Conservation (phyloP, 2,888 invertebrate species). For the Leucophenga montana region DNA sequence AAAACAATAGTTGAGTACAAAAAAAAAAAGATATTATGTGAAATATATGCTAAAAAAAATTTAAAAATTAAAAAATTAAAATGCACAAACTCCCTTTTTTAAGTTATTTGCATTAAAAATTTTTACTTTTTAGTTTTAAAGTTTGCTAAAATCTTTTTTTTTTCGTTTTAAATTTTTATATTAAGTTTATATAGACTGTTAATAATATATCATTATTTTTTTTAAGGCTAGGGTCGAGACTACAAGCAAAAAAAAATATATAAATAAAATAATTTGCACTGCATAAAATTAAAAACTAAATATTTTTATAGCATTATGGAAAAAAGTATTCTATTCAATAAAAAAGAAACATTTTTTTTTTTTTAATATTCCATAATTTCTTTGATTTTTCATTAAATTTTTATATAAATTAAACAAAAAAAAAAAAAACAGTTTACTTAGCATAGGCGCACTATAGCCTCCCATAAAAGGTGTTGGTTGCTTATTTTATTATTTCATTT, state of each 20-base stretch:
- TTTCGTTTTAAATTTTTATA: slow-evolving; percentile 33
- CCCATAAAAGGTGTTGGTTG: slow-evolving; percentile 47
- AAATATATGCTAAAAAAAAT: slow-evolving; percentile 54
- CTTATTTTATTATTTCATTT: slow-evolving; percentile 14
- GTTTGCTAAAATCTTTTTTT: slow-evolving; percentile 39
- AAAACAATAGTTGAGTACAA: slow-evolving; percentile 60
- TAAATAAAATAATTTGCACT: slow-evolving; percentile 55
- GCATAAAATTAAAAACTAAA: slow-evolving; percentile 32
- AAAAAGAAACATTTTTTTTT: slow-evolving; percentile 22
- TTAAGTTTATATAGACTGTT: slow-evolving; percentile 30
- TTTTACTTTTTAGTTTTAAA: slow-evolving; percentile 43
- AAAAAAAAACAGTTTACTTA: slow-evolving; percentile 18
- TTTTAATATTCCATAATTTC: slow-evolving; percentile 22
- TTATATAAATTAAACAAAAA: slow-evolving; percentile 2
- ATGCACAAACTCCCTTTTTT: slow-evolving; percentile 63
- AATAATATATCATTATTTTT: slow-evolving; percentile 38
- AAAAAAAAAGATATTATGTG: slow-evolving; percentile 29
- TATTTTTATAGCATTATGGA: slow-evolving; percentile 15
- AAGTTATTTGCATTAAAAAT: slow-evolving; percentile 33
- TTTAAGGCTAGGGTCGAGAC: slow-evolving; percentile 62
- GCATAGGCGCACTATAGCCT: slow-evolving; percentile 6
- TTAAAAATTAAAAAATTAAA: slow-evolving; percentile 53
- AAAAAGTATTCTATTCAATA: slow-evolving; percentile 37
- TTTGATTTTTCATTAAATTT: slow-evolving; percentile 17
- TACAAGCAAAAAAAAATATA: slow-evolving; percentile 31